A percentile compares a stretch with the other conserved stretches of the same genome.
phyloP scores from a whole-genome alignment of 2,888 invertebrate species.

The Himalopsyche japonica region DNA sequence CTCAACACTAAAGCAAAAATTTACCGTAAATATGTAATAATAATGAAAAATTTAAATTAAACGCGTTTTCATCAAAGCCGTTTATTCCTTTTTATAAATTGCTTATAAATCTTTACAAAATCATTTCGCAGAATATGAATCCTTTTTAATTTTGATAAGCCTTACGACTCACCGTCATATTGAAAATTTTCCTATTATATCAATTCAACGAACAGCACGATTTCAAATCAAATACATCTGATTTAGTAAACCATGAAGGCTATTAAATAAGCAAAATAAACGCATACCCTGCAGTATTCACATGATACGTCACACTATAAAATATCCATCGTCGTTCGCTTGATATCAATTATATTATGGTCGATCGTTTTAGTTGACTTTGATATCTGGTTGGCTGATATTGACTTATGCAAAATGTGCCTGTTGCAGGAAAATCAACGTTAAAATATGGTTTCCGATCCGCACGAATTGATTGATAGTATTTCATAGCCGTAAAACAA shows the following conservation, averaged over 20 bases:
- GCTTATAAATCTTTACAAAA: too few species aligned
- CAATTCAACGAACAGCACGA: neutral
- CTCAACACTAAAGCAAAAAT: too few species aligned
- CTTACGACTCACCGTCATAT: too few species aligned
- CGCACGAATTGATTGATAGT: neutral
- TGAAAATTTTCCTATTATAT: neutral
- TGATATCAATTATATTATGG: neutral
- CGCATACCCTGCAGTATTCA: neutral
- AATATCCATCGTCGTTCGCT: neutral
- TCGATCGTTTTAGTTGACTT: constrained; percentile 6
- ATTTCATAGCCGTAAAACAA: too few species aligned
- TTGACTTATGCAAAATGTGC: neutral
- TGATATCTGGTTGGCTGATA: constrained; percentile 1
- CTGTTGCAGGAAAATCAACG: neutral
- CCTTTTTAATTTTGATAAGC: too few species aligned
- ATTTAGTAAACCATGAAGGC: neutral
- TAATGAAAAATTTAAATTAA: too few species aligned
- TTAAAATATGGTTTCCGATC: neutral
- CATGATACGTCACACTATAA: neutral
- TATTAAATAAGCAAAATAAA: neutral
- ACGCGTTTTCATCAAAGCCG: too few species aligned
- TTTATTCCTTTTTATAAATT: too few species aligned
- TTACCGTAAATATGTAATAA: too few species aligned
- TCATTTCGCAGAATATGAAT: too few species aligned
- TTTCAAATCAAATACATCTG: neutral